Evolutionary conservation across 2,113 vertebrate genomes (phyloP), one percentile per base, ranked within the genome.

Genomic region (Chrysochloris asiatica): DNA sequence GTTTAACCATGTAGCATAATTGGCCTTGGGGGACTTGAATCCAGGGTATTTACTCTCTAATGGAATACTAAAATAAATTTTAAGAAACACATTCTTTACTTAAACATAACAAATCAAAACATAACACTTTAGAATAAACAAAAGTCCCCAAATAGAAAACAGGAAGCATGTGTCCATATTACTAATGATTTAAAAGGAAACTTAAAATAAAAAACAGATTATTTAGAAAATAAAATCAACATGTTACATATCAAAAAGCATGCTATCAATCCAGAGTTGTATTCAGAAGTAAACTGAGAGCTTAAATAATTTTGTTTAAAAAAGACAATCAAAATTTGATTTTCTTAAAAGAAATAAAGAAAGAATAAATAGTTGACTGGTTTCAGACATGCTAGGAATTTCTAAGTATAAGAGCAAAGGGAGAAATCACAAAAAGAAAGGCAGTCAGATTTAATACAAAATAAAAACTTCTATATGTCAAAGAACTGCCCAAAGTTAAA

Each of bases 281-380:
- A 48, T 67, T 78, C 76, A 69, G 33, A 85, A 88, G 30, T 73
- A 88, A 47, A 88, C 9, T 83, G 26, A 45, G 69, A 48, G 13
- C 41, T 76, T 95, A 8, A 88, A 95, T 16, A 21, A n/a, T 59
- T 90, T 86, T 79, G 83, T 84, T 63, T 79, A 93, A 92, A 82
- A 84, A 76, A 86, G 7, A 56, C 28, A 87, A 81, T 88, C 59
- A 65, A 84, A 48, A 88, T 50, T 92, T 6, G 30, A 75, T 16
- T 65, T 91, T 81, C 88, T 8, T n/a, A n/a, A n/a, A n/a, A n/a
- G n/a, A 52, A 77, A 91, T 86, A 71, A 84, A 65, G 22, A 50
- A 84, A 71, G 89, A 22, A 87, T 69, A 73, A 73, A 59, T 41
- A 83, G 76, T 22, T 69, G 14, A 65, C 6, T 93, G 26, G 76